Conservation (phyloP, 1,140 invertebrate genomes). For the Oedothorax gibbosus region DNA sequence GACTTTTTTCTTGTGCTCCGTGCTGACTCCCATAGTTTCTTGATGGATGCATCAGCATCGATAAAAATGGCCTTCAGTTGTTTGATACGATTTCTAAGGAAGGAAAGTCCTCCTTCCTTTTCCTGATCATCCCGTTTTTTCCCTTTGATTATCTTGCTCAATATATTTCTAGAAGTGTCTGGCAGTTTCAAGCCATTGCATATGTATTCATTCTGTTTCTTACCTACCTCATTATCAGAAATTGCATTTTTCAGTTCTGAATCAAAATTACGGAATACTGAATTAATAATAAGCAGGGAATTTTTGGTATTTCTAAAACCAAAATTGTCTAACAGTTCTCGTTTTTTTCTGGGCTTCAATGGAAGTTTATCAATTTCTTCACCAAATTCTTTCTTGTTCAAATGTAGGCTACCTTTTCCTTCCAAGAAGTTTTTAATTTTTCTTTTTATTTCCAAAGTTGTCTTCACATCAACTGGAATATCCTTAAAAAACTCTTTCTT, state of each 20-base stretch:
- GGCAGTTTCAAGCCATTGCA: slow-evolving; percentile 3
- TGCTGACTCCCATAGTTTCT: slow-evolving; percentile 12
- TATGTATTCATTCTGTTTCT: neutral
- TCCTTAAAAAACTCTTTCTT: neutral
- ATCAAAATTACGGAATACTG: neutral
- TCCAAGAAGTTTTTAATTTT: neutral
- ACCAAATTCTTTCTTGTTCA: no score
- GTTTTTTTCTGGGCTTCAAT: neutral
- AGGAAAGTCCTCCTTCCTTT: neutral
- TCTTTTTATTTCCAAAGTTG: neutral
- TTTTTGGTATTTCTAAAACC: neutral
- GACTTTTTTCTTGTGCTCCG: neutral
- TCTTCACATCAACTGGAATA: neutral
- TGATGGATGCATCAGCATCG: neutral
- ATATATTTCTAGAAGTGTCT: neutral
- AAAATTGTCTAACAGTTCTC: neutral
- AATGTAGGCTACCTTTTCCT: no score
- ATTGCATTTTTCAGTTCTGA: neutral
- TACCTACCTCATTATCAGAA: neutral
- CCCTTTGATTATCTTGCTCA: neutral
- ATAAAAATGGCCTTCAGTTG: slow-evolving; percentile 33
- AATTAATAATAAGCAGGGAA: neutral
- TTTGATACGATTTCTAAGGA: slow-evolving; percentile 8
- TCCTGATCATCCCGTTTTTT: neutral
- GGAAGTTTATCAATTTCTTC: neutral